Evolutionary conservation across 2,888 invertebrate species (phyloP).

Genomic region (Epirrhoe tristata): DNA sequence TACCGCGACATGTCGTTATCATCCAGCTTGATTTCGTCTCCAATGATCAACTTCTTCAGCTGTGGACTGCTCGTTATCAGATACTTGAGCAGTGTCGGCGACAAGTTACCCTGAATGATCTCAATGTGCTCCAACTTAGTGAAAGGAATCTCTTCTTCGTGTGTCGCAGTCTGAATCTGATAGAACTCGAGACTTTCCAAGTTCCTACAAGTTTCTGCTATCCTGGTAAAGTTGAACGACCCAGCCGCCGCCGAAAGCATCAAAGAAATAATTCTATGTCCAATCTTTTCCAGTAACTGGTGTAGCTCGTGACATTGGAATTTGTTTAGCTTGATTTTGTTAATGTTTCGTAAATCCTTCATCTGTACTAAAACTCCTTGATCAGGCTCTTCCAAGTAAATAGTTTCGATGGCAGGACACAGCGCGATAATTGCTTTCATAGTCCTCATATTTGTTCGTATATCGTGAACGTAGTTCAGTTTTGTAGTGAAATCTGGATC

Average conservation of each 20-base stretch:
- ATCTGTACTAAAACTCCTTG: slow-evolving; percentile 81
- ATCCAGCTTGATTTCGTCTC: slow-evolving; percentile 87
- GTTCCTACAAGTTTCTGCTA: slow-evolving; percentile 86
- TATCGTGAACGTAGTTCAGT: slow-evolving; percentile 88
- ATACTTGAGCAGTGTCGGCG: slow-evolving; percentile 84
- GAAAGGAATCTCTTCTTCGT: slow-evolving; percentile 84
- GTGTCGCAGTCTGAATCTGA: slow-evolving; percentile 86
- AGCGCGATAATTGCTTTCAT: slow-evolving; percentile 86
- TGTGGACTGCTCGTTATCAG: slow-evolving; percentile 86
- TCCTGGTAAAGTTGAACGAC: slow-evolving; percentile 85
- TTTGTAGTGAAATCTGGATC: slow-evolving; percentile 86
- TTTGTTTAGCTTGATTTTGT: slow-evolving; percentile 87
- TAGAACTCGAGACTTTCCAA: slow-evolving; percentile 88
- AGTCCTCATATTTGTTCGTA: slow-evolving; percentile 85
- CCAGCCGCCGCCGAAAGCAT: slow-evolving; percentile 86
- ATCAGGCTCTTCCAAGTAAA: slow-evolving; percentile 88
- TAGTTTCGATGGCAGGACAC: slow-evolving; percentile 87
- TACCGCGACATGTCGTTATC: slow-evolving; percentile 88
- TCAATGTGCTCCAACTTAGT: slow-evolving; percentile 87
- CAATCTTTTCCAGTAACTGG: slow-evolving; percentile 83
- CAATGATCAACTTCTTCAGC: slow-evolving; percentile 86
- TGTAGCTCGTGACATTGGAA: slow-evolving; percentile 87
- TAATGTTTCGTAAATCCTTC: slow-evolving; percentile 77
- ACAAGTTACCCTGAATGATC: slow-evolving; percentile 87
- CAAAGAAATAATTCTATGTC: slow-evolving; percentile 81